phyloP scores from a whole-genome alignment of 1,140 invertebrate genomes.

The Eriosoma lanigerum region DNA sequence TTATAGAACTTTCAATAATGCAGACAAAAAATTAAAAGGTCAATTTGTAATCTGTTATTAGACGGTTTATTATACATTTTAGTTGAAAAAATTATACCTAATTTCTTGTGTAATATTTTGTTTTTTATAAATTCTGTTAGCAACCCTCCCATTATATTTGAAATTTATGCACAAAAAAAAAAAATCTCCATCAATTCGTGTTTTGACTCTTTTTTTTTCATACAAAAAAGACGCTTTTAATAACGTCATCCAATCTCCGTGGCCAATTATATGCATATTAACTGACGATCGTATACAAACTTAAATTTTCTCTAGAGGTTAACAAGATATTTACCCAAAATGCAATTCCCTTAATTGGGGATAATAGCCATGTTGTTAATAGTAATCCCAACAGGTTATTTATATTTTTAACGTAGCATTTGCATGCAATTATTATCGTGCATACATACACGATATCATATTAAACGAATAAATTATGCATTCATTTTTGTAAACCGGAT shows the following conservation, averaged over 20 bases:
- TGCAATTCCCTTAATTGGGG: neutral
- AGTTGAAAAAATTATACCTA: neutral
- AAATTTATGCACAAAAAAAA: neutral
- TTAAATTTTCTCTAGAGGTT: neutral
- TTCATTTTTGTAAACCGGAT: neutral
- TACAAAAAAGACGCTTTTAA: neutral
- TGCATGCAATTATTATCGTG: neutral
- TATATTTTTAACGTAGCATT: neutral
- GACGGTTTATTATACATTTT: neutral
- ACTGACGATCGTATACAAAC: neutral
- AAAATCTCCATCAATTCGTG: neutral
- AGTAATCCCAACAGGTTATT: neutral
- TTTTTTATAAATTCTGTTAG: neutral
- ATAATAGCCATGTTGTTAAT: neutral
- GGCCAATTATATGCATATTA: conserved; percentile 16
- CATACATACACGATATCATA: too few species aligned
- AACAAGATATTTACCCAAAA: neutral
- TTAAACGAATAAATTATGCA: too few species aligned
- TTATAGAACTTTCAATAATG: too few species aligned
- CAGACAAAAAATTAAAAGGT: too few species aligned
- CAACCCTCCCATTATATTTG: neutral
- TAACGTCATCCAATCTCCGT: neutral
- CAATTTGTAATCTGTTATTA: too few species aligned
- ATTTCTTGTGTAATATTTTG: neutral
- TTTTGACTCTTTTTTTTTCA: conserved; percentile 13